These are phyloP conservation scores for Microtus obscurus DNA, from an alignment of 2,797 vertebrate species.

Conservation along the genomic window DNA sequence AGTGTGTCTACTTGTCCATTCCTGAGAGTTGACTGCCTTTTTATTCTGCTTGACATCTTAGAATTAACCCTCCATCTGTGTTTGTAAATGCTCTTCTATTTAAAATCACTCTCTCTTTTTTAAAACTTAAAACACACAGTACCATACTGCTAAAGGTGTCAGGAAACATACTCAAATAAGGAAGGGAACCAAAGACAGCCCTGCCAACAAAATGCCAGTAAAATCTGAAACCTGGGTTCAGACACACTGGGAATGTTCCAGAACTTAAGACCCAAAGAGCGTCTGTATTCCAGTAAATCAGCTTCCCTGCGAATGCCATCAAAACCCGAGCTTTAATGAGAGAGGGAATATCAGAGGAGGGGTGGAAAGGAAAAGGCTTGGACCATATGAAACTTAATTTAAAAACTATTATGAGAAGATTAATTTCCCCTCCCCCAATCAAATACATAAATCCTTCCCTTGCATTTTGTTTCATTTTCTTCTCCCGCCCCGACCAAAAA, in stretches of 20 bases:
- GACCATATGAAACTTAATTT: slow-evolving; percentile 79
- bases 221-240: slow-evolving; percentile 87
- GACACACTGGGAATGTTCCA: slow-evolving; percentile 87
- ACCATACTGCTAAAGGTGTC: slow-evolving; percentile 87
- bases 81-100: slow-evolving; percentile 81
- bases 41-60: slow-evolving; percentile 79
- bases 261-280: slow-evolving; percentile 87
- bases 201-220: slow-evolving; percentile 89
- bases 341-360: slow-evolving; percentile 83
- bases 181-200: slow-evolving; percentile 83
- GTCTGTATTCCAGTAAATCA: slow-evolving; percentile 88
- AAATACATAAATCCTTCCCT: slow-evolving; percentile 78
- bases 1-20: slow-evolving; percentile 76
- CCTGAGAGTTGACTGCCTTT: slow-evolving; percentile 74
- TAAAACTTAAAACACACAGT: slow-evolving; percentile 80
- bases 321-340: slow-evolving; percentile 84
- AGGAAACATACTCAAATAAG: slow-evolving; percentile 87
- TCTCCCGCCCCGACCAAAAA: neutral
- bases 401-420: slow-evolving; percentile 84
- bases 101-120: slow-evolving; percentile 47
- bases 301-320: slow-evolving; percentile 88
- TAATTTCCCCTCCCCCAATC: slow-evolving; percentile 77
- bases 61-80: slow-evolving; percentile 81
- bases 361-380: slow-evolving; percentile 80
- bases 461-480: slow-evolving; percentile 65